phyloP scores from a whole-genome alignment of 2,797 vertebrate genomes.

The Emydoidea blandingii region DNA sequence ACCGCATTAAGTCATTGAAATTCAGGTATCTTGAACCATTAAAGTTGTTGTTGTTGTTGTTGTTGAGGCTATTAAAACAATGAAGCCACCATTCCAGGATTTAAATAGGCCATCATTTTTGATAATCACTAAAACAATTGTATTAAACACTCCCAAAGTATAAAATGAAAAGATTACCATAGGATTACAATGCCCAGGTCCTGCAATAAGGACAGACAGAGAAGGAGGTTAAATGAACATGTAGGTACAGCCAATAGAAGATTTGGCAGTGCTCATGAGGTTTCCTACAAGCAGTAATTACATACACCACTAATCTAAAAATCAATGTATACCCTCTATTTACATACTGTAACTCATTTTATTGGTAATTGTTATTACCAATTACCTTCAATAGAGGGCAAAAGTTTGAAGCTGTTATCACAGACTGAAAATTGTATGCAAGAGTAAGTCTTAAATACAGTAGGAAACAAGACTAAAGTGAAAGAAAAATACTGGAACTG shows the following conservation, averaged over 20 bases:
- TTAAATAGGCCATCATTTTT: background rate
- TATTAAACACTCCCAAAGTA: conserved; percentile 33
- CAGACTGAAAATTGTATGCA: conserved; percentile 23
- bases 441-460: conserved; percentile 45
- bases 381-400: conserved; percentile 78
- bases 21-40: background rate
- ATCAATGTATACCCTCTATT: conserved; percentile 61
- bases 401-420: conserved; percentile 75
- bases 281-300: conserved; percentile 61
- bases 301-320: conserved; percentile 50
- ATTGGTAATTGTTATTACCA: conserved; percentile 73
- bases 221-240: conserved; percentile 5
- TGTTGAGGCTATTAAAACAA: background rate
- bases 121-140: conserved; percentile 25
- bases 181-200: background rate
- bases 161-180: conserved; percentile 31
- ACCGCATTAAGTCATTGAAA: background rate
- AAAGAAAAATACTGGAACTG: conserved; percentile 56
- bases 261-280: background rate
- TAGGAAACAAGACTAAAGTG: conserved; percentile 43
- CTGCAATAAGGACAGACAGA: background rate
- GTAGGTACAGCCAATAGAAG: conserved; percentile 6
- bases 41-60: background rate
- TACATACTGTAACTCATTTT: conserved; percentile 47
- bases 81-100: background rate